A percentile compares a stretch with the other conserved stretches of the same genome.
phyloP scores from a whole-genome alignment of 2,797 vertebrate species.

The Etheostoma nigrum region DNA sequence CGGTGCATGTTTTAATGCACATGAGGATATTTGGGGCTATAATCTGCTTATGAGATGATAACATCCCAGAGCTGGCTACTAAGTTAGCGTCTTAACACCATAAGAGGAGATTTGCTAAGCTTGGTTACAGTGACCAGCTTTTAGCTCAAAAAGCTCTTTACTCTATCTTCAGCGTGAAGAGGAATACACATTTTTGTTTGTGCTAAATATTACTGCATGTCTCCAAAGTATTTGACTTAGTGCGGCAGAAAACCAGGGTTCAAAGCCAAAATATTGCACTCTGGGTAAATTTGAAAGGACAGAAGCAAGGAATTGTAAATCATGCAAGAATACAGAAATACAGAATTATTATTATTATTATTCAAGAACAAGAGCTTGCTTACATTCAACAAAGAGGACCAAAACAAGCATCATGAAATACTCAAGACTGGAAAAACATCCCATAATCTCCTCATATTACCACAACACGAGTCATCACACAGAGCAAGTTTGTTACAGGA shows the following conservation, averaged over 20 bases:
- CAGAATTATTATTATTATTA: slow-evolving; percentile 28
- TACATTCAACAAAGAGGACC: slow-evolving; percentile 31
- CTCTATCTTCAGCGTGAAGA: slow-evolving; percentile 41
- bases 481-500: not conserved
- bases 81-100: slow-evolving; percentile 73
- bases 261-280: slow-evolving; percentile 34
- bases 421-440: slow-evolving; percentile 14
- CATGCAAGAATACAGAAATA: slow-evolving; percentile 34
- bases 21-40: slow-evolving; percentile 67
- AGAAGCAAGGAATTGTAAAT: slow-evolving; percentile 35
- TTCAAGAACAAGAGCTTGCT: slow-evolving; percentile 35
- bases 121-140: slow-evolving; percentile 71
- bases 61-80: slow-evolving; percentile 66
- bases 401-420: slow-evolving; percentile 22
- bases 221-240: slow-evolving; percentile 42
- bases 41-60: slow-evolving; percentile 75
- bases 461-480: slow-evolving; percentile 11
- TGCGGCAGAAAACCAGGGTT: slow-evolving; percentile 22
- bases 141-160: slow-evolving; percentile 64
- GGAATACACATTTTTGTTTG: slow-evolving; percentile 46
- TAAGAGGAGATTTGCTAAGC: slow-evolving; percentile 75
- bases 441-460: slow-evolving; percentile 9
- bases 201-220: slow-evolving; percentile 38
- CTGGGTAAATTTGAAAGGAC: slow-evolving; percentile 30
- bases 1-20: slow-evolving; percentile 51